Evolutionary conservation across 2,113 vertebrate species (phyloP).

Genomic region (Melanerpes formicivorus): DNA sequence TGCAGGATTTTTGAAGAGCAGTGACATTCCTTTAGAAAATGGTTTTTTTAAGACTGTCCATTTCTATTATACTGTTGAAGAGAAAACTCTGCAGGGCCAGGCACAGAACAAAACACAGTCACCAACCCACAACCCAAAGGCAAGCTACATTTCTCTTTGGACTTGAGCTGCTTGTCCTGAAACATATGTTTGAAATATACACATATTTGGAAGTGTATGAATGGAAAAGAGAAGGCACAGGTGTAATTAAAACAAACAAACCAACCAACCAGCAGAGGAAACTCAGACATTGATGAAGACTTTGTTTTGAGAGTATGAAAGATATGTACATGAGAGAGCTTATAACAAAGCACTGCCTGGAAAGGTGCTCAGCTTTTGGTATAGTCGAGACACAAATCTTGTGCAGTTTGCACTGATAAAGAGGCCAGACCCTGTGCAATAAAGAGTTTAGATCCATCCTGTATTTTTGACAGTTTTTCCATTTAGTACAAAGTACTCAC

Average conservation of each 20-base stretch:
- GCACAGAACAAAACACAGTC: neutral
- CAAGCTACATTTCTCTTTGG: neutral
- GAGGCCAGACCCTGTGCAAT: neutral
- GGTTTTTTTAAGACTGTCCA: neutral
- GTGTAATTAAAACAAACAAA: neutral
- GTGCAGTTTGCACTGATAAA: neutral
- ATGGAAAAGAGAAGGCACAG: neutral
- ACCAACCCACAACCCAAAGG: neutral
- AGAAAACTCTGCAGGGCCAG: neutral
- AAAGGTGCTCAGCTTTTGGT: neutral
- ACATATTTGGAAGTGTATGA: neutral
- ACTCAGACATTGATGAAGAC: neutral
- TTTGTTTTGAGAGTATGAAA: neutral
- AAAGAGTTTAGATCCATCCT: neutral
- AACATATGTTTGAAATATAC: neutral
- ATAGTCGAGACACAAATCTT: neutral
- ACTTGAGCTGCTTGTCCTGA: neutral
- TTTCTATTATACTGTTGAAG: neutral
- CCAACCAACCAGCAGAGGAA: neutral
- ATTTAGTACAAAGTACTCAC: neutral
- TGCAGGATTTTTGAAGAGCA: constrained; percentile 3
- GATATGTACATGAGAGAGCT: neutral
- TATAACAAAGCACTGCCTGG: neutral
- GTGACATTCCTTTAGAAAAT: neutral
- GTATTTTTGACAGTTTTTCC: neutral